Evolutionary conservation across 2,113 vertebrate species (phyloP).

Genomic region (Nibea albiflora): DNA sequence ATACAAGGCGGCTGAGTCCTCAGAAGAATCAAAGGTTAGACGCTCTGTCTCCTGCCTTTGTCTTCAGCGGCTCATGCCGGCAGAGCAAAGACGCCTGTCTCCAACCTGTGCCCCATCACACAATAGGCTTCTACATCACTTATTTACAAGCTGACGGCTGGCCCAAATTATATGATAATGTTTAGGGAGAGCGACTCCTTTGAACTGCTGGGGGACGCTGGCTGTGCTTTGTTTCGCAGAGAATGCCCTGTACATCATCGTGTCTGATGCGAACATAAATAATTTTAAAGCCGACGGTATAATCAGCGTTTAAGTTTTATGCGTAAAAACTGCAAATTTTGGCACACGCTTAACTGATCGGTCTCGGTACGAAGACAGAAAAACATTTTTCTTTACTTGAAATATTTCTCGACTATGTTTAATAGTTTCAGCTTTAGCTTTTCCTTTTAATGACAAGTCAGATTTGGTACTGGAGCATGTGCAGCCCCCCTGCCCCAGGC

Average conservation of each 20-base stretch:
- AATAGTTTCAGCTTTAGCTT: constrained; percentile 1
- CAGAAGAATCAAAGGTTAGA: constrained; percentile 86
- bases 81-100: constrained; percentile 84
- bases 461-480: constrained; percentile 19
- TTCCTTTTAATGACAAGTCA: constrained; percentile 36
- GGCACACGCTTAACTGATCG: background rate
- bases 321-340: background rate
- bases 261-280: constrained; percentile 12
- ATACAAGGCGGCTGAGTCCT: constrained; percentile 76
- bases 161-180: constrained; percentile 81
- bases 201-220: constrained; percentile 67
- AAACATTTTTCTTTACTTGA: background rate
- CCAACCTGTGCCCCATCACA: constrained; percentile 82
- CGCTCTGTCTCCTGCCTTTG: constrained; percentile 85
- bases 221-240: constrained; percentile 56
- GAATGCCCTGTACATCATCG: constrained; percentile 36
- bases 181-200: constrained; percentile 73
- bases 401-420: background rate
- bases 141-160: constrained; percentile 84
- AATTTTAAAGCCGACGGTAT: constrained; percentile 8
- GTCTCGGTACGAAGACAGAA: background rate
- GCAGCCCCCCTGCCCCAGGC: constrained; percentile 28
- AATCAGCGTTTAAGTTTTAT: background rate
- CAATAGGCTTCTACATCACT: constrained; percentile 84
- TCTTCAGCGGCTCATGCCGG: constrained; percentile 78